Percentiles rank a stretch among this genome's conserved stretches.
These are phyloP conservation scores for Styela plicata DNA, from an alignment of 23 tunicate species.

Conservation along the genomic window DNA sequence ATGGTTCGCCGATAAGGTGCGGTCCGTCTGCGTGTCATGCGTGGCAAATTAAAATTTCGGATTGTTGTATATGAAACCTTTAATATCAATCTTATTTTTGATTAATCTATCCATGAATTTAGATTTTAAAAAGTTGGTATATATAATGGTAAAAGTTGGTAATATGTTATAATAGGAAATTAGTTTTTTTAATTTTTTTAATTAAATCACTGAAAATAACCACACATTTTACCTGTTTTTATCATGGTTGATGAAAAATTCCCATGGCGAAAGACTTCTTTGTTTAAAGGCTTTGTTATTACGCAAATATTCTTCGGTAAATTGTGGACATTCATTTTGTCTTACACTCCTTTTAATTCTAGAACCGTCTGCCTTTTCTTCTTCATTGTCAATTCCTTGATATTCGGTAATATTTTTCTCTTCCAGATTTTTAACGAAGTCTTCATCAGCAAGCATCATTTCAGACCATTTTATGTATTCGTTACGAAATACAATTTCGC, in stretches of 20 bases:
- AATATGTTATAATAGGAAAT: no score
- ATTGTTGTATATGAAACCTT: no score
- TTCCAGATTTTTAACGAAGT: neutral
- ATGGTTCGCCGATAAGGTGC: no score
- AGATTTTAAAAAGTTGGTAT: no score
- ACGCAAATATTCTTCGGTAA: conserved; percentile 6
- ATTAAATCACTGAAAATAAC: no score
- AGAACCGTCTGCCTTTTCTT: neutral
- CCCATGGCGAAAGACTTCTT: conserved; percentile 13
- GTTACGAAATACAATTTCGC: conserved; percentile 1
- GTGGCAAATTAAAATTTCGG: no score
- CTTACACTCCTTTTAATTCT: neutral
- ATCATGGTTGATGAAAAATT: neutral
- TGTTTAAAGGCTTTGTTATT: neutral
- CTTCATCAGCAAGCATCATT: conserved; percentile 5
- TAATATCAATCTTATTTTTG: no score
- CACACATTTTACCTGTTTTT: conserved; percentile 14
- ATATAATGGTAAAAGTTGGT: no score
- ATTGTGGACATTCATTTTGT: neutral
- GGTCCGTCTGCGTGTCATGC: no score
- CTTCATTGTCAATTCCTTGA: neutral
- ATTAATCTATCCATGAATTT: no score
- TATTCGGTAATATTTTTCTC: neutral
- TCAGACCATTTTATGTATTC: conserved; percentile 21
- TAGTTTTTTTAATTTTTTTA: no score